phyloP scores from a whole-genome alignment of 2,113 vertebrate species.

The Aptenodytes patagonicus region DNA sequence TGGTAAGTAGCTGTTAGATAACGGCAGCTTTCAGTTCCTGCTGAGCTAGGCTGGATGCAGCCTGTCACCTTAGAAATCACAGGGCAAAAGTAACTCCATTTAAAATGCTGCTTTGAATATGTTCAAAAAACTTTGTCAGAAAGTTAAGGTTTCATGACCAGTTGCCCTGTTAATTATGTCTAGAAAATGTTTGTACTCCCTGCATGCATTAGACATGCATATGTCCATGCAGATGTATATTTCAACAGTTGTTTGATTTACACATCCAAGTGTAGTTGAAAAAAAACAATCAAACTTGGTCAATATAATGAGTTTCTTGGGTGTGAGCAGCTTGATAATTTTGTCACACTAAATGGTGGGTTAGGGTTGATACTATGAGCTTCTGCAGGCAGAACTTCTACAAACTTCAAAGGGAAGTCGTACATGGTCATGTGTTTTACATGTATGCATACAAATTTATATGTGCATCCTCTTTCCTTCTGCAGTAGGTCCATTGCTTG shows the following conservation, averaged over 20 bases:
- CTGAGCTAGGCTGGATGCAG: background rate
- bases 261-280: background rate
- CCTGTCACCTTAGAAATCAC: background rate
- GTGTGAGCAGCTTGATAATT: background rate
- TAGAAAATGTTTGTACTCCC: background rate
- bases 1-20: background rate
- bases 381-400: background rate
- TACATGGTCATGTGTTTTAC: background rate
- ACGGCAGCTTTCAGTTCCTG: background rate
- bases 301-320: background rate
- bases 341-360: accelerated
- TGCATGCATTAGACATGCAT: background rate
- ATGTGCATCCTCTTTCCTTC: background rate
- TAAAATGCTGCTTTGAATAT: background rate
- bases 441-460: background rate
- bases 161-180: background rate
- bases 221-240: background rate
- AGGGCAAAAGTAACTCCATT: background rate
- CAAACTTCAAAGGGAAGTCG: background rate
- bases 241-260: background rate
- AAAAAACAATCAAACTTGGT: background rate
- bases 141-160: background rate
- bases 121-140: background rate
- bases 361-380: background rate
- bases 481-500: background rate